Conservation (phyloP, 2,888 invertebrate species). For the Sialis lutaria region DNA sequence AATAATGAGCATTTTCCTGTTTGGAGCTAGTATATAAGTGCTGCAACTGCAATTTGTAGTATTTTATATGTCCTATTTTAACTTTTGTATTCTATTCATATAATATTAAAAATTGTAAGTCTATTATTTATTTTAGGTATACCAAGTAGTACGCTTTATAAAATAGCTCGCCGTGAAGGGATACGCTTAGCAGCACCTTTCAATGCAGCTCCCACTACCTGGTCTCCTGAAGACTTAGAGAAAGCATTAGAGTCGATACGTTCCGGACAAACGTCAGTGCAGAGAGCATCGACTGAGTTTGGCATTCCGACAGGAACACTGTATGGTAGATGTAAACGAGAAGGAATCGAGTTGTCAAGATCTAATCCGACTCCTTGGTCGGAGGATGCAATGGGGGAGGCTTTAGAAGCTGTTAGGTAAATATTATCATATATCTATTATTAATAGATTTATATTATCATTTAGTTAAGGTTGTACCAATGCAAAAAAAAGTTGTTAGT, state of each 20-base stretch:
- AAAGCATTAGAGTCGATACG: conserved; percentile 69
- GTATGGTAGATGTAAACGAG: conserved; percentile 76
- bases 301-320: conserved; percentile 80
- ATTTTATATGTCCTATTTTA: too few species aligned
- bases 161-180: conserved; percentile 78
- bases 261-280: conserved; percentile 65
- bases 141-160: conserved; percentile 80
- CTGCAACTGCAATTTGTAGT: too few species aligned
- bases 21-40: too few species aligned
- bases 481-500: too few species aligned
- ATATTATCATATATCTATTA: conserved; percentile 2
- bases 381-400: conserved; percentile 85
- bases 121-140: conserved; percentile 36
- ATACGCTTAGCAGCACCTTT: conserved; percentile 78
- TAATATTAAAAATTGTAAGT: neutral
- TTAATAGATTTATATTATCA: too few species aligned
- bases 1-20: too few species aligned
- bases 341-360: conserved; percentile 75
- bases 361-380: conserved; percentile 89
- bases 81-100: too few species aligned
- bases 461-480: too few species aligned
- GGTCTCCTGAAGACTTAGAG: conserved; percentile 71
- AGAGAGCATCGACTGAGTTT: conserved; percentile 70
- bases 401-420: conserved; percentile 73
- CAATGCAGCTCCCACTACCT: conserved; percentile 76